Evolutionary conservation across 1,140 invertebrate genomes (phyloP).

Genomic region (Bradysia coprophila): DNA sequence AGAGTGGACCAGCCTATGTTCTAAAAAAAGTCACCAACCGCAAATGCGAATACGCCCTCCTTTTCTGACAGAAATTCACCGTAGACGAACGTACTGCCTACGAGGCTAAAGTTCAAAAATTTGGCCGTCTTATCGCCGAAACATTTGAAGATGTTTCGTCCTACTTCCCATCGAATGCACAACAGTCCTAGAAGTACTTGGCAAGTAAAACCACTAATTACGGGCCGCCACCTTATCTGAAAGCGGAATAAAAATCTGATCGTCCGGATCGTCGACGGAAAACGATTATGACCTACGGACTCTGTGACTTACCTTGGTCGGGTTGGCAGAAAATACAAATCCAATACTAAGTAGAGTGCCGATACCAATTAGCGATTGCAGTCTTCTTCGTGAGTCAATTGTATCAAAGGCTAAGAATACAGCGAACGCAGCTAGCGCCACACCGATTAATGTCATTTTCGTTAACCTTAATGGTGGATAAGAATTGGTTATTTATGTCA

Average conservation of each 20-base stretch:
- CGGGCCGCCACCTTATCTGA: slow-evolving; percentile 51
- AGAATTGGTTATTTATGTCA: no score
- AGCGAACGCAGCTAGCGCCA: slow-evolving; percentile 20
- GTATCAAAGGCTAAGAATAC: slow-evolving; percentile 48
- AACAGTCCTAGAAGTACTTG: slow-evolving; percentile 78
- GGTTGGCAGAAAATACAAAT: slow-evolving; percentile 38
- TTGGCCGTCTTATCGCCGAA: slow-evolving; percentile 57
- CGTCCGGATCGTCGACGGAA: no score
- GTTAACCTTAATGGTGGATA: neutral
- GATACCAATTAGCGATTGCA: slow-evolving; percentile 44
- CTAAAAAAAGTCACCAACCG: slow-evolving; percentile 32
- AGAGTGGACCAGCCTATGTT: no score
- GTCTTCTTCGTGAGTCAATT: slow-evolving; percentile 30
- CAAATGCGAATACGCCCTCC: slow-evolving; percentile 56
- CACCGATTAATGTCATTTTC: slow-evolving; percentile 9
- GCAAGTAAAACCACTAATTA: slow-evolving; percentile 58
- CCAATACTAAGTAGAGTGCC: slow-evolving; percentile 29
- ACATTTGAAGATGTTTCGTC: slow-evolving; percentile 59
- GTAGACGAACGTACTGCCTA: slow-evolving; percentile 73
- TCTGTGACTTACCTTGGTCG: slow-evolving; percentile 26
- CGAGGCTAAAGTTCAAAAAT: slow-evolving; percentile 60
- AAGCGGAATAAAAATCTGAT: slow-evolving; percentile 11
- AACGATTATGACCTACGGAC: no score
- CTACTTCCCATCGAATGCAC: slow-evolving; percentile 67
- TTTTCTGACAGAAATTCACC: slow-evolving; percentile 42